A percentile compares a stretch with the other conserved stretches of the same genome.
Evolutionary conservation across 2,888 invertebrate species (phyloP).

Genomic region (Spodoptera exigua): DNA sequence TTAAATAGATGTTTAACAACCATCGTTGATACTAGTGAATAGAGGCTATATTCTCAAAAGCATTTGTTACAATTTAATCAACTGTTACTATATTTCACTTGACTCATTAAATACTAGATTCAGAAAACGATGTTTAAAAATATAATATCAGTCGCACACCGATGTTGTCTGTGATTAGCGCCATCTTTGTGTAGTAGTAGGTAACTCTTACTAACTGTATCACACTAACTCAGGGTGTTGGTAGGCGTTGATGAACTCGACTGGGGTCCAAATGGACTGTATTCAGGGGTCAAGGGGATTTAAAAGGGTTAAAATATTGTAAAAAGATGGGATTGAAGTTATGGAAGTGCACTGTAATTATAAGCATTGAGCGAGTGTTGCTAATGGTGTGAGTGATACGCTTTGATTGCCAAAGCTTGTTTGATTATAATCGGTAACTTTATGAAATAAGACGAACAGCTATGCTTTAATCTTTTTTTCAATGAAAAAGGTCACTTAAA

Average conservation of each 20-base stretch:
- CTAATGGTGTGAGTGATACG: conserved; percentile 66
- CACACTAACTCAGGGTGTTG: conserved; percentile 30
- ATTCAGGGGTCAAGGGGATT: conserved; percentile 55
- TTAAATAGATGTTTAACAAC: no score
- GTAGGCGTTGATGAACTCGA: conserved; percentile 11
- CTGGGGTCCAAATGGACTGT: conserved; percentile 27
- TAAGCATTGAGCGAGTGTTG: conserved; percentile 57
- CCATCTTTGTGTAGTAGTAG: conserved; percentile 52
- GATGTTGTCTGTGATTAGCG: conserved; percentile 51
- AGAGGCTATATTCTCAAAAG: no score
- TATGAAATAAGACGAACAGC: conserved; percentile 56
- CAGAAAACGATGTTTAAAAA: not conserved
- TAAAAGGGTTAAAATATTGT: conserved; percentile 51
- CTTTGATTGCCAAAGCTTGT: conserved; percentile 75
- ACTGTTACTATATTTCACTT: no score
- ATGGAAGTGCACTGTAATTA: conserved; percentile 59
- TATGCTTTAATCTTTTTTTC: conserved; percentile 68
- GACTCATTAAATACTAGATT: conserved; percentile 5
- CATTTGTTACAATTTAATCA: no score
- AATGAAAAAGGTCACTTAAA: conserved; percentile 80
- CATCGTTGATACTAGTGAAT: no score
- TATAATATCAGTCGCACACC: conserved; percentile 30
- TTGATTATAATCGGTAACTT: conserved; percentile 62
- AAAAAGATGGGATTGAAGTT: conserved; percentile 54
- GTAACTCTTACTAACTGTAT: conserved; percentile 37